Base-by-base conservation (phyloP, 2,113 vertebrate genomes). In the Alligator sinensis region DNA sequence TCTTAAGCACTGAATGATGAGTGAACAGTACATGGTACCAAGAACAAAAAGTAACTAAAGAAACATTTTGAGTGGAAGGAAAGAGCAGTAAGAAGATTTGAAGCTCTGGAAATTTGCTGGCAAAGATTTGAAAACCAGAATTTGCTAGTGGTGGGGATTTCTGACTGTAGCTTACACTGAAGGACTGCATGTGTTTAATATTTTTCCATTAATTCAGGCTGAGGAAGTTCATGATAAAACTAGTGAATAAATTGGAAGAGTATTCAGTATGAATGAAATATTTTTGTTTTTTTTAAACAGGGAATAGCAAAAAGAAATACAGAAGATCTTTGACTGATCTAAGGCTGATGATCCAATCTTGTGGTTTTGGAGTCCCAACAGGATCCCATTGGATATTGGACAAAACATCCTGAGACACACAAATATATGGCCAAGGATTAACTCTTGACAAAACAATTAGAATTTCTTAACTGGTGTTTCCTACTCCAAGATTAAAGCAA, bases 191-290 rank as follows among this genome's bases (percentile, higher is more conserved):
- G 17, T 62, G 70, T 38, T 93, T 47, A 47, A 57, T 0, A 0
- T 60, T 85, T 95, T 95, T 54, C 84, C 85, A 22, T 91, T 77
- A 57, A 76, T 81, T 83, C 94, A 91, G 3, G 72, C 61, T 78
- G 83, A 77, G 13, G 30, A 61, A 79, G 28, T 9, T 93, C 63
- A 89, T 30, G 84, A 81, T 34, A 28, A 38, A 84, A 28, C 30
- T 82, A 6, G 34, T 24, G 62, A 94, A 87, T 63, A 60, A 4
- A 16, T 81, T 93, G 27, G 47, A 47, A 47, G 47, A 77, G 74
- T 1, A 27, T 72, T 25, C 38, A 93, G 54, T 30, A 61, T 27
- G 30, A 86, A 19, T 14, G 25, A 70, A 78, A 30, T 58, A 64
- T 57, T 4, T 13, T 19, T 57, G 13, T 60, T 88, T 86, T 76